Percentiles rank a stretch among this genome's conserved stretches.
These are phyloP conservation scores for Esox masquinongy DNA, from an alignment of 2,797 vertebrate species.

Conservation along the genomic window DNA sequence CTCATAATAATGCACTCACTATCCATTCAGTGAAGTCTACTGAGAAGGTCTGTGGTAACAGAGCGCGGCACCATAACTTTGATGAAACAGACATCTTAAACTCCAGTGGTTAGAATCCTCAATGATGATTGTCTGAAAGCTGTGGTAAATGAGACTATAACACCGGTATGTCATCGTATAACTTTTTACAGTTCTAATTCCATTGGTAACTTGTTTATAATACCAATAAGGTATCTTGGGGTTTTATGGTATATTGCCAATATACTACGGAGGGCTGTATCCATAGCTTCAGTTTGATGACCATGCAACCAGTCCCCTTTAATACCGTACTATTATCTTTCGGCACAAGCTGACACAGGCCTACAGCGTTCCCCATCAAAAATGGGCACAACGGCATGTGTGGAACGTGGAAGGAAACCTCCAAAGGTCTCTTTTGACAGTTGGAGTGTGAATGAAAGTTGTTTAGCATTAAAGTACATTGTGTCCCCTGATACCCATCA, in stretches of 20 bases:
- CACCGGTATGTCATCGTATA: no score
- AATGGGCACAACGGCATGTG: neutral
- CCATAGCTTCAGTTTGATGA: no score
- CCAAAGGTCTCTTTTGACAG: constrained; percentile 50
- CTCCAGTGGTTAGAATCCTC: no score
- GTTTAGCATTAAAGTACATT: constrained; percentile 45
- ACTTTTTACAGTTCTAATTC: no score
- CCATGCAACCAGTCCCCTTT: no score
- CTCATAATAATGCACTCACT: constrained; percentile 25
- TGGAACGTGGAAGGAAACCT: neutral
- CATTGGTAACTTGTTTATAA: no score
- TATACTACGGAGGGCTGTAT: no score
- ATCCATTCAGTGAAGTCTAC: constrained; percentile 13
- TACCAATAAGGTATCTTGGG: no score
- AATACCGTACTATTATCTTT: neutral
- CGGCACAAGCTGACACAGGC: neutral
- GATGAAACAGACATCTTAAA: neutral
- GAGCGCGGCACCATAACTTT: neutral
- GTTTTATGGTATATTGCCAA: no score
- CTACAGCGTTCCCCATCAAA: neutral
- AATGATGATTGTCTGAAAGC: no score
- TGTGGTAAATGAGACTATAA: no score
- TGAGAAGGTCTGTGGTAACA: neutral
- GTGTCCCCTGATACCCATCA: constrained; percentile 35
- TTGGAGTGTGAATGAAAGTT: constrained; percentile 17